Percentiles rank a stretch among this genome's conserved stretches.
Evolutionary conservation across 1,140 invertebrate species (phyloP).

Genomic region (Procambarus virginalis): DNA sequence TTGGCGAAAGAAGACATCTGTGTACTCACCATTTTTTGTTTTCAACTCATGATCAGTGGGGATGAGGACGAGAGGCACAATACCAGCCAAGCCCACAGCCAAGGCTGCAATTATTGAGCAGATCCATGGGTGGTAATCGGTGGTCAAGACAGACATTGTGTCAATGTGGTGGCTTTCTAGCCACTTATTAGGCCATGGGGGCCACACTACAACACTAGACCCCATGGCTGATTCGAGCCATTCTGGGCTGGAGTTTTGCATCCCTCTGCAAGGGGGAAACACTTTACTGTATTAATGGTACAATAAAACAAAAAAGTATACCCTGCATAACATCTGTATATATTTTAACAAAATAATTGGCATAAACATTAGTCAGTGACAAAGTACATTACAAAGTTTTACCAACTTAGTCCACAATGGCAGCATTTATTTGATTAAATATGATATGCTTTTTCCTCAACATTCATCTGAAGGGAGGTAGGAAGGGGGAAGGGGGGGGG

Average conservation of each 20-base stretch:
- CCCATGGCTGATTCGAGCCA: conserved; percentile 51
- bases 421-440: no score
- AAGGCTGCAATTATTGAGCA: conserved; percentile 89
- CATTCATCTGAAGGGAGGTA: no score
- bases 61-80: conserved; percentile 91
- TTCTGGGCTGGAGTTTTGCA: conserved; percentile 64
- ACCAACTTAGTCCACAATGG: no score
- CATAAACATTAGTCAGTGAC: no score
- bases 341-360: no score
- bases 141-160: conserved; percentile 21
- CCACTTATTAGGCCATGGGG: conserved; percentile 49
- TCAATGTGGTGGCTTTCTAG: conserved; percentile 20
- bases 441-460: no score
- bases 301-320: no score
- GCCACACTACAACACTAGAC: conserved; percentile 58
- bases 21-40: conserved; percentile 46
- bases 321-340: no score
- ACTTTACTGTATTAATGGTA: no score
- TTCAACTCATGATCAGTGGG: conserved; percentile 77
- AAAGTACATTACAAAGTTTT: no score
- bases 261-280: conserved; percentile 12
- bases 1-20: background rate
- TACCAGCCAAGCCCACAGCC: conserved; percentile 90
- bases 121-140: conserved; percentile 86
- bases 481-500: no score